A percentile compares a stretch with the other conserved stretches of the same genome.
phyloP scores from a whole-genome alignment of 2,888 invertebrate genomes.

The Laspeyria flexula region DNA sequence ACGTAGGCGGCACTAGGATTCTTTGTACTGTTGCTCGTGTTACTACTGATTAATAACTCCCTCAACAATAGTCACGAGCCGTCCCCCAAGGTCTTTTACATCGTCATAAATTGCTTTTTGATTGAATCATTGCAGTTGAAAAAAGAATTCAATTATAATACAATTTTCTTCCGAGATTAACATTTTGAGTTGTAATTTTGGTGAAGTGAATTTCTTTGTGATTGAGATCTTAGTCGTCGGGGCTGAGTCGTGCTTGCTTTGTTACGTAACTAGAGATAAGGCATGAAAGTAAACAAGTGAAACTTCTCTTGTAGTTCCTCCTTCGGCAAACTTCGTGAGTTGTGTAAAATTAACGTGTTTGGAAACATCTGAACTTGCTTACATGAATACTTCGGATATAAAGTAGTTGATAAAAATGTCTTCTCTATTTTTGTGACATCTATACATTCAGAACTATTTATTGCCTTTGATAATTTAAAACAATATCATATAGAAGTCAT shows the following conservation, averaged over 20 bases:
- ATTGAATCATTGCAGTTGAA: conserved; percentile 15
- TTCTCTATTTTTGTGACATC: too few relatives aligned
- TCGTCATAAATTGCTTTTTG: conserved; percentile 13
- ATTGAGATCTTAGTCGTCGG: conserved; percentile 11
- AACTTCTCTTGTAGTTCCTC: conserved; percentile 17
- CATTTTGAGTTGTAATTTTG: conserved; percentile 9
- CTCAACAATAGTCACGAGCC: conserved; percentile 13
- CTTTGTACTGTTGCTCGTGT: conserved; percentile 45
- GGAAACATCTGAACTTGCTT: conserved; percentile 15
- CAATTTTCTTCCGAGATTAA: conserved; percentile 10
- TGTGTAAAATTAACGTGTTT: conserved; percentile 11
- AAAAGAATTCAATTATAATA: conserved; percentile 8
- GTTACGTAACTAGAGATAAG: conserved; percentile 9
- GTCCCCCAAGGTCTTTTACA: conserved; percentile 18
- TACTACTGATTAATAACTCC: conserved; percentile 37
- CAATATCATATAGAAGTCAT: too few relatives aligned
- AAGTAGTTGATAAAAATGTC: too few relatives aligned
- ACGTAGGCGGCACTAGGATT: conserved; percentile 59
- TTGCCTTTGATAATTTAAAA: too few relatives aligned
- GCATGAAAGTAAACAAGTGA: conserved; percentile 24
- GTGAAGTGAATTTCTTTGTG: conserved; percentile 15
- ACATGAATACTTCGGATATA: too few relatives aligned
- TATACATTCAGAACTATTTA: too few relatives aligned
- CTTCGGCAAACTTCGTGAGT: conserved; percentile 10
- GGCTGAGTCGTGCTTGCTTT: conserved; percentile 6